Evolutionary conservation across 2,113 vertebrate species (phyloP).

Genomic region (Esox niger): DNA sequence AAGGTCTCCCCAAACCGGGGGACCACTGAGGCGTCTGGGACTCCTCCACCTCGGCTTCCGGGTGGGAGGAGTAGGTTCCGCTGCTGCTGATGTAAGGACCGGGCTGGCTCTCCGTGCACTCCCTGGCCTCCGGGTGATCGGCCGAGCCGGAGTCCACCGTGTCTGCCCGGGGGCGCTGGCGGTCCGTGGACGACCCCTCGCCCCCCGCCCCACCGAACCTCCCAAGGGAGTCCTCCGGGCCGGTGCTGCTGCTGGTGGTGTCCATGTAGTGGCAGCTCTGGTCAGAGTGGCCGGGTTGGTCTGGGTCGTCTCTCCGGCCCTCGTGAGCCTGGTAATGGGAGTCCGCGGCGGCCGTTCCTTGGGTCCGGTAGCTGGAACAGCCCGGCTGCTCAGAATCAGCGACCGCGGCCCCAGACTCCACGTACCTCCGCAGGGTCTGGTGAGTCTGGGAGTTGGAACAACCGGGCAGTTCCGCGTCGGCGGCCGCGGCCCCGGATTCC

Average conservation of each 20-base stretch:
- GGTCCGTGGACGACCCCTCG: slow-evolving; percentile 60
- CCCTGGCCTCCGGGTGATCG: slow-evolving; percentile 29
- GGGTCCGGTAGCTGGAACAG: too few relatives aligned
- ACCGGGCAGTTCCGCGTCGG: too few relatives aligned
- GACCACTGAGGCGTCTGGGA: slow-evolving; percentile 53
- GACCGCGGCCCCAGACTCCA: slow-evolving; percentile 48
- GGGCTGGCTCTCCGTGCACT: slow-evolving; percentile 67
- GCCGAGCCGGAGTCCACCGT: too few relatives aligned
- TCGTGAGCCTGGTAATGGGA: slow-evolving; percentile 37
- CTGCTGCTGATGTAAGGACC: slow-evolving; percentile 75
- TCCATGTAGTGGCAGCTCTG: slow-evolving; percentile 68
- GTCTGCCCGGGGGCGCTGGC: too few relatives aligned
- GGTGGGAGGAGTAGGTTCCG: slow-evolving; percentile 63
- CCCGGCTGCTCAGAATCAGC: slow-evolving; percentile 65
- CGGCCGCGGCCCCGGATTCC: too few relatives aligned
- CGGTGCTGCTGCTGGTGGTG: slow-evolving; percentile 65
- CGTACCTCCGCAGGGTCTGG: slow-evolving; percentile 54
- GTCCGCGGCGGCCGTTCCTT: too few relatives aligned
- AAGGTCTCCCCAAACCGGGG: slow-evolving; percentile 51
- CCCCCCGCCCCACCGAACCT: too few relatives aligned
- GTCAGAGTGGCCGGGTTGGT: slow-evolving; percentile 47
- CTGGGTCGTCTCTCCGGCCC: slow-evolving; percentile 45
- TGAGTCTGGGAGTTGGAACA: slow-evolving; percentile 55
- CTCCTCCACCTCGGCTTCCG: slow-evolving; percentile 56
- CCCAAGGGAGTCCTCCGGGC: slow-evolving; percentile 60